These are phyloP conservation scores for Coreoperca whiteheadi DNA, from an alignment of 2,113 vertebrate genomes.

Conservation along the genomic window DNA sequence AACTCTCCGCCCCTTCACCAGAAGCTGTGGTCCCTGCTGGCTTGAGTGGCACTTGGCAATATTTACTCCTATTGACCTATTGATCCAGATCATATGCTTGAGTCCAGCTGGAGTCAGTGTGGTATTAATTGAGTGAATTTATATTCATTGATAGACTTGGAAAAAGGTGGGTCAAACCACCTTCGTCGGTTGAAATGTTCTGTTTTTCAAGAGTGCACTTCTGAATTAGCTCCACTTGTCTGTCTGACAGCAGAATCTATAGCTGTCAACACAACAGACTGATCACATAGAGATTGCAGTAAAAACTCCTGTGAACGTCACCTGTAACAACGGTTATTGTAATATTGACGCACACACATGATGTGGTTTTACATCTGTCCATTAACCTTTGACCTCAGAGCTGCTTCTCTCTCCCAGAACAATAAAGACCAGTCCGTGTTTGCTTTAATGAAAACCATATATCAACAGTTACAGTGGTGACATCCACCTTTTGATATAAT, in stretches of 20 bases:
- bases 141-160: conserved; percentile 2
- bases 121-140: conserved; percentile 29
- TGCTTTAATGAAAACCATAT: neutral
- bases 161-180: neutral
- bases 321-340: neutral
- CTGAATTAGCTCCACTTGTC: conserved; percentile 36
- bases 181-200: neutral
- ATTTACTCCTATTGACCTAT: conserved; percentile 60
- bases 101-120: conserved; percentile 26
- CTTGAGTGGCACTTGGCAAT: conserved; percentile 46
- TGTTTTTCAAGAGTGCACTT: neutral
- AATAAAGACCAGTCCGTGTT: neutral
- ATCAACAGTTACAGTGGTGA: neutral
- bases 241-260: neutral
- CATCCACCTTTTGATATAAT: neutral
- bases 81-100: conserved; percentile 39
- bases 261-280: neutral
- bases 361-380: neutral
- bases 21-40: conserved; percentile 23
- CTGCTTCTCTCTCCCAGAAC: neutral
- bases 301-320: neutral
- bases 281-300: neutral
- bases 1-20: conserved; percentile 48
- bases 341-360: neutral
- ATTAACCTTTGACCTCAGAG: conserved; percentile 33